These are phyloP conservation scores for Brachionus rotundiformis DNA, from an alignment of 1,140 invertebrate genomes.

Conservation along the genomic window DNA sequence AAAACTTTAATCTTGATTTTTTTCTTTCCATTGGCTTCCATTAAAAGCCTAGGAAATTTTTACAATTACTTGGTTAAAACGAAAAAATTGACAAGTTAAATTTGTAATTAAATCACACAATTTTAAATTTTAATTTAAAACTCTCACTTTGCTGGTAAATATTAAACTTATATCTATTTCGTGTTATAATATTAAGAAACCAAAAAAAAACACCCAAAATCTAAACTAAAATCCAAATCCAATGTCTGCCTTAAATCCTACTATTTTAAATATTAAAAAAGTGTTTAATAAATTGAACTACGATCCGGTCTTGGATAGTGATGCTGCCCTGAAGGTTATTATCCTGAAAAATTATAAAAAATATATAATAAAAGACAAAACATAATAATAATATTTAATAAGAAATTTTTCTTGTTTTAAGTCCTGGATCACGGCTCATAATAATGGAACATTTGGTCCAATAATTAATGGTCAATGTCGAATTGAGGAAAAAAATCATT, in stretches of 20 bases:
- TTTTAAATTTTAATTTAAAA: background rate
- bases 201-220: background rate
- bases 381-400: background rate
- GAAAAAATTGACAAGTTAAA: background rate
- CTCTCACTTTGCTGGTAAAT: background rate
- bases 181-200: background rate
- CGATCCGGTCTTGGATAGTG: constrained; percentile 35
- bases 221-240: background rate
- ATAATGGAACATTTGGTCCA: constrained; percentile 59
- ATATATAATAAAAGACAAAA: too few species aligned
- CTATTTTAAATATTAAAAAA: background rate
- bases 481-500: constrained; percentile 57
- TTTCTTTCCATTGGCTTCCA: too few species aligned
- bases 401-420: constrained; percentile 52
- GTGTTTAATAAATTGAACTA: background rate
- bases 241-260: constrained; percentile 14
- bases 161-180: background rate
- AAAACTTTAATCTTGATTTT: too few species aligned
- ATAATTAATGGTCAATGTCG: constrained; percentile 63
- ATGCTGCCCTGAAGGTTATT: constrained; percentile 18
- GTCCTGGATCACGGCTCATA: constrained; percentile 63
- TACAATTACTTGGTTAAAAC: too few species aligned
- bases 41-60: too few species aligned
- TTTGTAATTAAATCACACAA: background rate
- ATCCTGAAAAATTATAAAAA: too few species aligned